A percentile compares a stretch with the other conserved stretches of the same genome.
Evolutionary conservation across 2,113 vertebrate genomes (phyloP).

Genomic region (Thinocorus orbignyianus): DNA sequence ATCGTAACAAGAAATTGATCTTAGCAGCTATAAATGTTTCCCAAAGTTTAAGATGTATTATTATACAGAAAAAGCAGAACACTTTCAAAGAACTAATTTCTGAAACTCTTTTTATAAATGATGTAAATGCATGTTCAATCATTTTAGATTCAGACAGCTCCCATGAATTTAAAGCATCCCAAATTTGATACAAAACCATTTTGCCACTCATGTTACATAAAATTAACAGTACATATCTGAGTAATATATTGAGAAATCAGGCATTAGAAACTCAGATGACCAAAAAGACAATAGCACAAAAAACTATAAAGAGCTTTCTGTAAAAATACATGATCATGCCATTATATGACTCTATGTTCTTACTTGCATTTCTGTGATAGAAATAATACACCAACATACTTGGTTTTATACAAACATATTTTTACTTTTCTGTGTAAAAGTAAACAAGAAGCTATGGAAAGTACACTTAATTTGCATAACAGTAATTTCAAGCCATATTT

Average conservation of each 20-base stretch:
- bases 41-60: background rate
- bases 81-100: background rate
- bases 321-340: background rate
- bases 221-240: background rate
- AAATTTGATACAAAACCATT: background rate
- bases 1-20: background rate
- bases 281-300: background rate
- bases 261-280: background rate
- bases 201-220: background rate
- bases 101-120: background rate
- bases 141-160: background rate
- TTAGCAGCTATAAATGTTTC: background rate
- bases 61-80: background rate
- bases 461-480: background rate
- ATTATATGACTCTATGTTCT: background rate
- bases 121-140: background rate
- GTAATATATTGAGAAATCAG: background rate
- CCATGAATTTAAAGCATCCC: background rate
- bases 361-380: background rate
- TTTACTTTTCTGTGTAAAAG: background rate
- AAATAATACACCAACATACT: background rate
- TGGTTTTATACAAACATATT: fast-evolving
- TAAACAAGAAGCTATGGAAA: background rate
- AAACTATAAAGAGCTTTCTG: background rate
- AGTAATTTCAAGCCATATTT: background rate